Evolutionary conservation across 1,140 invertebrate genomes (phyloP).

Genomic region (Hestina assimilis): DNA sequence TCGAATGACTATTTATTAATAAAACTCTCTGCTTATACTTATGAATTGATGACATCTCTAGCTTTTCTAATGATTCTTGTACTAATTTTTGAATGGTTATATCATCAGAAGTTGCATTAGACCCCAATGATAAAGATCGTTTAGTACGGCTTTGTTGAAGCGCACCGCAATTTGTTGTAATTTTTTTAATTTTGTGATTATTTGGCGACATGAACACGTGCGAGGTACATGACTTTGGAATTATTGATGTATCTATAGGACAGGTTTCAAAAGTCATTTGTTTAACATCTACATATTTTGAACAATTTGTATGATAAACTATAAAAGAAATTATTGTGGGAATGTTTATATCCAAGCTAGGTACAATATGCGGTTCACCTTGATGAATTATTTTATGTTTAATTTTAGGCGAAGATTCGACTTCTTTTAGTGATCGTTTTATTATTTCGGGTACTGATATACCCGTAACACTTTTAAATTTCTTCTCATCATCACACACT

Average conservation of each 20-base stretch:
- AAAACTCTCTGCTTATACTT: constrained; percentile 57
- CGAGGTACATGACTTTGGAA: constrained; percentile 42
- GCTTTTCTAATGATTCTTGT: constrained; percentile 48
- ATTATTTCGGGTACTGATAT: constrained; percentile 40
- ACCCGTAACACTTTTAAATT: constrained; percentile 42
- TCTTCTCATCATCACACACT: constrained; percentile 50
- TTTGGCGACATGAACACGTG: constrained; percentile 42
- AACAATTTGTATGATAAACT: constrained; percentile 47
- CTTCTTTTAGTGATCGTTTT: constrained; percentile 34
- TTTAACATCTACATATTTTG: constrained; percentile 38
- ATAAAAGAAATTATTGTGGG: constrained; percentile 50
- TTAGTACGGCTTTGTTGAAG: constrained; percentile 26
- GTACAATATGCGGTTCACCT: constrained; percentile 47
- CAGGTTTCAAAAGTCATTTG: constrained; percentile 33
- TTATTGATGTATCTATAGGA: constrained; percentile 33
- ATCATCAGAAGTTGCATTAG: constrained; percentile 36
- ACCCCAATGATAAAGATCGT: constrained; percentile 31
- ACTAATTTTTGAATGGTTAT: constrained; percentile 45
- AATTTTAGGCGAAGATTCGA: constrained; percentile 40
- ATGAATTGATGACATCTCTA: constrained; percentile 55
- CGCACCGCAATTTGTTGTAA: constrained; percentile 34
- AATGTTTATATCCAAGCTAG: constrained; percentile 41
- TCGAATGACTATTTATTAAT: constrained; percentile 52
- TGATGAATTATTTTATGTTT: constrained; percentile 44
- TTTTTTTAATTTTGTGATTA: constrained; percentile 37